A percentile compares a stretch with the other conserved stretches of the same genome.
Evolutionary conservation across 1,140 invertebrate species (phyloP).

Genomic region (Trichoplusia ni): DNA sequence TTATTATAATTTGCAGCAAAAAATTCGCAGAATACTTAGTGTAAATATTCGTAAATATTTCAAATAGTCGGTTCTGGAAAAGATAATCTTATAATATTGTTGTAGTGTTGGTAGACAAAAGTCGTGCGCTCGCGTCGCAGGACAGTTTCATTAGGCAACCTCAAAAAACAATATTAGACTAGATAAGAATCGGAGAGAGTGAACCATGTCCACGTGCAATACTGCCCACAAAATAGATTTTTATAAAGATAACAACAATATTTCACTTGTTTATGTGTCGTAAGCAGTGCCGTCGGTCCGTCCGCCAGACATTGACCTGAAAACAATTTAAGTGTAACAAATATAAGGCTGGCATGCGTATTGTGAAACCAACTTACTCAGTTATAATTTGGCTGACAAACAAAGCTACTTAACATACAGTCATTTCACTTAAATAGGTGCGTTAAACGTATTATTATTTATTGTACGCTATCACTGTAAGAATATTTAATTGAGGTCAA

Average conservation of each 20-base stretch:
- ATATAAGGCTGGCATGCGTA: constrained; percentile 32
- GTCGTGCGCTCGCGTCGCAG: too few species aligned
- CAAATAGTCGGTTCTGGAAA: too few species aligned
- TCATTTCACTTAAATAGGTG: constrained; percentile 24
- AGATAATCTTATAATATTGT: too few species aligned
- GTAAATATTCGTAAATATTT: too few species aligned
- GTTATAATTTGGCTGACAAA: constrained; percentile 36
- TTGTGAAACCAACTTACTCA: constrained; percentile 38
- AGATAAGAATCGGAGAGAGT: constrained; percentile 18
- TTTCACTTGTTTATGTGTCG: constrained; percentile 17
- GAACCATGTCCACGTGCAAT: constrained; percentile 12
- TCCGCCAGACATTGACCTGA: constrained; percentile 48
- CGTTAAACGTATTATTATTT: constrained; percentile 21
- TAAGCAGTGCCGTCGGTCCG: constrained; percentile 16
- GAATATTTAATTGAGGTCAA: constrained; percentile 22
- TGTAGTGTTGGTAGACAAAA: too few species aligned
- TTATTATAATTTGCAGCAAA: too few species aligned
- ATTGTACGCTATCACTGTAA: constrained; percentile 6
- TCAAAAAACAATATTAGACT: not conserved
- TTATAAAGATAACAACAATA: constrained; percentile 27
- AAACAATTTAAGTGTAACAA: constrained; percentile 47
- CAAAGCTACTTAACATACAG: constrained; percentile 32
- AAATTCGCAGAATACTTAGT: too few species aligned
- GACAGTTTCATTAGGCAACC: too few species aligned
- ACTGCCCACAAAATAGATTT: constrained; percentile 26